Conservation (phyloP, 2,888 invertebrate species). For the Leptopilina syphax region DNA sequence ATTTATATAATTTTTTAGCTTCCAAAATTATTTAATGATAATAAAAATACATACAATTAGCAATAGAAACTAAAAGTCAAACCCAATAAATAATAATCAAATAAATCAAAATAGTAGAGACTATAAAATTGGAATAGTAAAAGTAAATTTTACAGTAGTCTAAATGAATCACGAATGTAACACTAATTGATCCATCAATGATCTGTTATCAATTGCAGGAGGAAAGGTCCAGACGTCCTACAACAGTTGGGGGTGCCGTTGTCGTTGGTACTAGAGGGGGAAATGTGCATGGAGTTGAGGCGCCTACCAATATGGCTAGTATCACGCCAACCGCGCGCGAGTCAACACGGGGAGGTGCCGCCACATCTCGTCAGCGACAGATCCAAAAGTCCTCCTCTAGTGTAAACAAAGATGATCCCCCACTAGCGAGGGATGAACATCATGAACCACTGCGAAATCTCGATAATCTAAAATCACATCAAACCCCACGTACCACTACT, state of each 20-base stretch:
- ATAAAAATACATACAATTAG: too few relatives aligned
- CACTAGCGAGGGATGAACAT: slow-evolving; percentile 2
- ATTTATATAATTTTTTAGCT: too few relatives aligned
- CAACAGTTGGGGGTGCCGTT: slow-evolving; percentile 62
- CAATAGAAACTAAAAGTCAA: too few relatives aligned
- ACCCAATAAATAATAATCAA: too few relatives aligned
- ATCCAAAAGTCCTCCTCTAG: slow-evolving; percentile 57
- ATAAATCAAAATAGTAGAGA: too few relatives aligned
- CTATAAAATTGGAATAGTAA: too few relatives aligned
- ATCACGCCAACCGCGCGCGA: slow-evolving; percentile 75
- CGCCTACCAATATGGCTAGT: slow-evolving; percentile 74
- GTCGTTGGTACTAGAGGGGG: slow-evolving; percentile 63
- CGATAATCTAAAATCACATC: slow-evolving; percentile 46
- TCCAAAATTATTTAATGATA: too few relatives aligned
- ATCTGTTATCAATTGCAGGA: slow-evolving; percentile 63
- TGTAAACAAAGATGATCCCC: slow-evolving; percentile 56
- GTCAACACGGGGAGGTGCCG: slow-evolving; percentile 65
- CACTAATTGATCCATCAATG: slow-evolving; percentile 8
- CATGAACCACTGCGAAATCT: slow-evolving; percentile 41
- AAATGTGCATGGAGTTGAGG: slow-evolving; percentile 65
- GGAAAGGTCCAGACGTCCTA: slow-evolving; percentile 69
- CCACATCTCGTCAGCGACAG: slow-evolving; percentile 63
- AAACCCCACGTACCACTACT: slow-evolving; percentile 33
- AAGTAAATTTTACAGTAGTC: too few relatives aligned
- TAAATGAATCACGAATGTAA: slow-evolving; percentile 1